A percentile compares a stretch with the other conserved stretches of the same genome.
phyloP scores from a whole-genome alignment of 2,797 vertebrate genomes.

The Rhabdophis nuchalis region DNA sequence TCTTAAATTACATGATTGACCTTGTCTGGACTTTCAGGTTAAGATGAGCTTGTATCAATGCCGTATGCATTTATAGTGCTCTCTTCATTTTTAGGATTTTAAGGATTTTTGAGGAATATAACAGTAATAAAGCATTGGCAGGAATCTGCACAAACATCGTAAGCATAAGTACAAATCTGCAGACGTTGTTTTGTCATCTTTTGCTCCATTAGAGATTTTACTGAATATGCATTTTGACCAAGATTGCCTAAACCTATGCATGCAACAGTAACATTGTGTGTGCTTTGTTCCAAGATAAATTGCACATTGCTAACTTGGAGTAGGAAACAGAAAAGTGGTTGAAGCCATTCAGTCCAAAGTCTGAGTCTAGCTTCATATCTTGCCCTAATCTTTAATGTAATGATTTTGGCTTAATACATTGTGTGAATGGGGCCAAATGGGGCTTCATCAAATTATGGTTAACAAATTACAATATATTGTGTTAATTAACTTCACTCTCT shows the following conservation, averaged over 20 bases:
- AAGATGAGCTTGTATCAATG: neutral
- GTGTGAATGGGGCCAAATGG: neutral
- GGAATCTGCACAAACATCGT: neutral
- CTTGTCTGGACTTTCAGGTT: neutral
- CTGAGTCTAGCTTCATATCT: neutral
- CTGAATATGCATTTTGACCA: neutral
- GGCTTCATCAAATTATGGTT: neutral
- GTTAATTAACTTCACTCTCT: neutral
- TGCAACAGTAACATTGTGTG: neutral
- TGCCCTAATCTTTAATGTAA: neutral
- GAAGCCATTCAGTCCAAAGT: neutral
- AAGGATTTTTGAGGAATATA: neutral
- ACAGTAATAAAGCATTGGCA: neutral
- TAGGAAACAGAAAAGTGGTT: neutral
- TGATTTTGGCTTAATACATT: neutral
- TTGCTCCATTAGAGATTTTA: neutral
- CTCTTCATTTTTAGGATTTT: neutral
- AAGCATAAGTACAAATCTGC: neutral
- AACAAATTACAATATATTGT: neutral
- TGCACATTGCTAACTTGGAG: neutral
- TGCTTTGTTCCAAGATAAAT: neutral
- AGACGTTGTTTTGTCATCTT: neutral
- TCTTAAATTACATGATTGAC: neutral
- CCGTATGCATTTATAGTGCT: neutral
- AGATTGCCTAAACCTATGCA: neutral